These are phyloP conservation scores for Trogon surrucura DNA, from an alignment of 2,113 vertebrate species.

Conservation along the genomic window DNA sequence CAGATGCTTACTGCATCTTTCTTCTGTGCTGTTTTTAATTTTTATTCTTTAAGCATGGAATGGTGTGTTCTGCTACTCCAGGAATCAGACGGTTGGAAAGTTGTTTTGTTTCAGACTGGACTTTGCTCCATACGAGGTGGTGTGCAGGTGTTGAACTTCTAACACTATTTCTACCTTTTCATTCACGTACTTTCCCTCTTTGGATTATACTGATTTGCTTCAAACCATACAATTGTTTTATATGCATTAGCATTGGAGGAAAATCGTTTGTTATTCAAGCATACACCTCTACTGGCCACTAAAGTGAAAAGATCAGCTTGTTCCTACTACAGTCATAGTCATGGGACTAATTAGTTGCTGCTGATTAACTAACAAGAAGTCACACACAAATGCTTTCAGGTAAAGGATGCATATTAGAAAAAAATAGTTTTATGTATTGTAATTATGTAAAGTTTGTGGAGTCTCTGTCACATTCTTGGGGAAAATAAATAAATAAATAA, in stretches of 20 bases:
- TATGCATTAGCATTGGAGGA: background rate
- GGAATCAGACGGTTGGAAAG: background rate
- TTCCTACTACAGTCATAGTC: background rate
- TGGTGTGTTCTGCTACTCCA: background rate
- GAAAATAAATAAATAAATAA: background rate
- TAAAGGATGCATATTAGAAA: background rate
- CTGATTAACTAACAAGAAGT: background rate
- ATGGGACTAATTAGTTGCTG: background rate
- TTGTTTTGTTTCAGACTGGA: background rate
- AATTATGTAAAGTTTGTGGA: background rate
- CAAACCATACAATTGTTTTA: background rate
- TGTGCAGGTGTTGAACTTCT: background rate
- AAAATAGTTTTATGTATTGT: background rate
- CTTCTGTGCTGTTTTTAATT: background rate
- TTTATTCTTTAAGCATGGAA: background rate
- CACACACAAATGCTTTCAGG: background rate
- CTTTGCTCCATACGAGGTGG: background rate
- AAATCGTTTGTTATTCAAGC: background rate
- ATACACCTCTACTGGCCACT: background rate
- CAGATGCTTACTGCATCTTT: background rate
- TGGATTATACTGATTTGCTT: background rate
- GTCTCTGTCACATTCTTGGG: background rate
- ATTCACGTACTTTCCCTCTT: background rate
- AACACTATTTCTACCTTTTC: background rate
- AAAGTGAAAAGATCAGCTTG: background rate